These are phyloP conservation scores for Hylomyscus alleni DNA, from an alignment of 2,797 vertebrate genomes.

Conservation along the genomic window DNA sequence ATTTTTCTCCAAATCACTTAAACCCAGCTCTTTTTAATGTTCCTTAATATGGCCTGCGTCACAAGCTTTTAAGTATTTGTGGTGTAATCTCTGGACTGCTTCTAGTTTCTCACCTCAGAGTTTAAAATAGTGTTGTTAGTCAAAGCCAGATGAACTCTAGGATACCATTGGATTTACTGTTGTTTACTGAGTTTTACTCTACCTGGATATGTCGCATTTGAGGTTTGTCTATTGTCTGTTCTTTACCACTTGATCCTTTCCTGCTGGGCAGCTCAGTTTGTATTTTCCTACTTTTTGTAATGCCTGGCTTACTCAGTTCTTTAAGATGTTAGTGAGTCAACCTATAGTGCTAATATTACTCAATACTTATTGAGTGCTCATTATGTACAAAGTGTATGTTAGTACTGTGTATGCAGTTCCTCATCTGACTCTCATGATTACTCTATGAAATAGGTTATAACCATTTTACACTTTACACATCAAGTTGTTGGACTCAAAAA, in stretches of 20 bases:
- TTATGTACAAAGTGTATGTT: neutral
- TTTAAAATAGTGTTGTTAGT: conserved; percentile 55
- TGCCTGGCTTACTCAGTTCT: conserved; percentile 15
- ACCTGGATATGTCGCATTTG: neutral
- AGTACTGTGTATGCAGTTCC: neutral
- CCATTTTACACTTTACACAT: conserved; percentile 14
- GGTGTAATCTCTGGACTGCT: conserved; percentile 59
- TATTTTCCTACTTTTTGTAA: conserved; percentile 33
- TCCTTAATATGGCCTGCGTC: conserved; percentile 59
- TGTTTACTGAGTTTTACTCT: neutral
- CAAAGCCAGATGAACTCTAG: conserved; percentile 18
- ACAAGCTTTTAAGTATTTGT: conserved; percentile 76
- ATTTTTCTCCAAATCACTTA: conserved; percentile 70
- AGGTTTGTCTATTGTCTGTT: conserved; percentile 16
- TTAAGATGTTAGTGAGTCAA: neutral
- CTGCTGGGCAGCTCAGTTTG: neutral
- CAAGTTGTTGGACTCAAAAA: conserved; percentile 29
- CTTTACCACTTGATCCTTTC: conserved; percentile 58
- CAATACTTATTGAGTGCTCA: neutral
- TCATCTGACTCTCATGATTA: neutral
- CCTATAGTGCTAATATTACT: neutral
- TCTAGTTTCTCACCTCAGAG: conserved; percentile 66
- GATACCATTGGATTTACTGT: neutral
- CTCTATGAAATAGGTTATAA: neutral
- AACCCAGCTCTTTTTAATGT: conserved; percentile 70